Base-by-base conservation (phyloP, 37 sponge, comb jelly and placozoan species). In the Spongilla lacustris region DNA sequence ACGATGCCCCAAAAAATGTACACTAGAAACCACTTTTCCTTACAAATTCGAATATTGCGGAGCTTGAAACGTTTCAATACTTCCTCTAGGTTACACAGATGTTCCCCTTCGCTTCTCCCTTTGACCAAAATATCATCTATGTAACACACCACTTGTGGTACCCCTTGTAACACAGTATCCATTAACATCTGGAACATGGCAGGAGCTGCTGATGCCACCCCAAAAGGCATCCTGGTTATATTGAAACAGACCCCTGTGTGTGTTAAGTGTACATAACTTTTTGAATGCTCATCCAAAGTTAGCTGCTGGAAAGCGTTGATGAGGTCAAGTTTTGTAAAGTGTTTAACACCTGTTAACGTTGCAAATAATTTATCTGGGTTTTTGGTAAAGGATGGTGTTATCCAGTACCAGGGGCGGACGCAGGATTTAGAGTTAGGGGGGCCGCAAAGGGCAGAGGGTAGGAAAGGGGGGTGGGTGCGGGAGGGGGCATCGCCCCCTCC, bases 121-220 rank as follows among this genome's bases (percentile, higher is more conserved):
- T 48, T 84, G 22, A 84, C 50, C 27, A 84, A 24, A 12, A 80
- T 80, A 35, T 84, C 85, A 36, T 84, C 85, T 25, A 80, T n/a
- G 50, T 81, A 80, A 77, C 85, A 68, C 8, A 74, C 24, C 9
- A 81, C 78, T 17, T 58, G 27, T 19, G 27, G 74, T 5, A 90
- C 17, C 24, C 83, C 91, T 86, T 81, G 82, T 0, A 91, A 83
- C 26, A 91, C 2, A 4, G 67, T 66, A 34, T 90, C 91, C 91
- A 90, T 90, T 12, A 41, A 14, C 32, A 69, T 38, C 74, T 87
- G 88, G 19, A 68, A 87, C 24, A 87, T 37, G 4, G 88, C 46
- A 10, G 88, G 88, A 41, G 41, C 41, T 17, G 41, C 41, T 17
- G 88, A 81, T 33, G 88, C 71, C 11, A 87, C 68, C 9, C 81